Conservation (phyloP, 2,113 vertebrate genomes). For the Peromyscus polionotus region DNA sequence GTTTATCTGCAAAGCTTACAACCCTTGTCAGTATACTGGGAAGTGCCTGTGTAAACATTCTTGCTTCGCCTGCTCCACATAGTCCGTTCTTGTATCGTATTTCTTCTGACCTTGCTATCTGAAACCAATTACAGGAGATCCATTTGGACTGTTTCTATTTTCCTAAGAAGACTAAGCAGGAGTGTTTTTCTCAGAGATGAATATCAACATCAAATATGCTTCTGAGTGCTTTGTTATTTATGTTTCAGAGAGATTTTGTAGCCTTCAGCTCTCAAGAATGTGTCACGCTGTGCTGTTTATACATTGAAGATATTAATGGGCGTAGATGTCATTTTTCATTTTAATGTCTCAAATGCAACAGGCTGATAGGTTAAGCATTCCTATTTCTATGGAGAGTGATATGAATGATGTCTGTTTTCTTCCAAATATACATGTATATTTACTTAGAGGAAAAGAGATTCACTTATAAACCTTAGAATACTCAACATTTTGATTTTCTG, state of each 20-base stretch:
- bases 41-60: conserved; percentile 99
- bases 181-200: conserved; percentile 96
- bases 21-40: conserved; percentile 91
- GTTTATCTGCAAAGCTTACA: conserved; percentile 88
- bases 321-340: conserved; percentile 96
- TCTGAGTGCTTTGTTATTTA: conserved; percentile 99
- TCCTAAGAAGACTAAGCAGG: conserved; percentile 96
- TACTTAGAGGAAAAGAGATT: conserved; percentile 76
- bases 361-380: conserved; percentile 95
- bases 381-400: conserved; percentile 87
- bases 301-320: conserved; percentile 98
- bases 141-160: conserved; percentile 99
- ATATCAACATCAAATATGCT: conserved; percentile 99
- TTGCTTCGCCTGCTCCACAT: conserved; percentile 95
- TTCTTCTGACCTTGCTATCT: conserved; percentile 99
- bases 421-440: conserved; percentile 83
- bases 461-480: conserved; percentile 74
- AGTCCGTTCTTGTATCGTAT: conserved; percentile 97
- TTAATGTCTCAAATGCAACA: conserved; percentile 95
- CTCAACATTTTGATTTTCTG: conserved; percentile 64
- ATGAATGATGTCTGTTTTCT: conserved; percentile 87
- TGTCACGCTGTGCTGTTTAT: conserved; percentile 99
- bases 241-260: conserved; percentile 93
- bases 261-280: conserved; percentile 98
- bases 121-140: conserved; percentile 99